Conservation (phyloP, 2,888 invertebrate genomes). For the Platypus cylindrus region DNA sequence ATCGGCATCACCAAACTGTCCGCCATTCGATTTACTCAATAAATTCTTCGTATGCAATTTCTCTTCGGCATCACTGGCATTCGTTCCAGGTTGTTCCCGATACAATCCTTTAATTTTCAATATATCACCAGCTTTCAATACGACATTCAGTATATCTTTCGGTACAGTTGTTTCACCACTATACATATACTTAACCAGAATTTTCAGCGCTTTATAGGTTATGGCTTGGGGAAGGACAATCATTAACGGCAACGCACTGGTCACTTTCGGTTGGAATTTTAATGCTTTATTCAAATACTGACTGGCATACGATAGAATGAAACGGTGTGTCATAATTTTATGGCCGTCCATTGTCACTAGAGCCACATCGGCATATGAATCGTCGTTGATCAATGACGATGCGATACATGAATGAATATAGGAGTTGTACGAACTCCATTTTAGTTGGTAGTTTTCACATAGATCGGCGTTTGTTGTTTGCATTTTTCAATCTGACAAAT, state of each 20-base stretch:
- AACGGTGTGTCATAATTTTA: constrained; percentile 74
- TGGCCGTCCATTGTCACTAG: constrained; percentile 66
- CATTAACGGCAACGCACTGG: constrained; percentile 38
- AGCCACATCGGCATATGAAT: constrained; percentile 71
- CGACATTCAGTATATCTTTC: constrained; percentile 70
- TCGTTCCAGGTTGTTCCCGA: constrained; percentile 40
- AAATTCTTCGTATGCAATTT: too few species aligned
- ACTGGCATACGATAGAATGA: constrained; percentile 73
- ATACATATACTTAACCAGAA: constrained; percentile 78
- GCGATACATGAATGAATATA: constrained; percentile 74
- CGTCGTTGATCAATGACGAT: constrained; percentile 50
- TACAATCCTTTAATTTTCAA: constrained; percentile 70
- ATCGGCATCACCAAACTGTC: too few species aligned
- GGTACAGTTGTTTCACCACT: constrained; percentile 70
- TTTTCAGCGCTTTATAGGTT: constrained; percentile 65
- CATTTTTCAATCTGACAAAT: neutral
- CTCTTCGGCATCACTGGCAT: too few species aligned
- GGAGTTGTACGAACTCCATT: constrained; percentile 78
- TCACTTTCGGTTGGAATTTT: constrained; percentile 31
- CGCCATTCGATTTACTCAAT: too few species aligned
- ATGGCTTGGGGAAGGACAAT: constrained; percentile 72
- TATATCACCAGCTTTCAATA: constrained; percentile 69
- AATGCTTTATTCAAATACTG: constrained; percentile 47
- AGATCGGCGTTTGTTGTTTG: constrained; percentile 15
- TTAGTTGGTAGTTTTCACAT: constrained; percentile 70